Base-by-base conservation (phyloP, 2,888 invertebrate genomes). In the Euproctis similis region DNA sequence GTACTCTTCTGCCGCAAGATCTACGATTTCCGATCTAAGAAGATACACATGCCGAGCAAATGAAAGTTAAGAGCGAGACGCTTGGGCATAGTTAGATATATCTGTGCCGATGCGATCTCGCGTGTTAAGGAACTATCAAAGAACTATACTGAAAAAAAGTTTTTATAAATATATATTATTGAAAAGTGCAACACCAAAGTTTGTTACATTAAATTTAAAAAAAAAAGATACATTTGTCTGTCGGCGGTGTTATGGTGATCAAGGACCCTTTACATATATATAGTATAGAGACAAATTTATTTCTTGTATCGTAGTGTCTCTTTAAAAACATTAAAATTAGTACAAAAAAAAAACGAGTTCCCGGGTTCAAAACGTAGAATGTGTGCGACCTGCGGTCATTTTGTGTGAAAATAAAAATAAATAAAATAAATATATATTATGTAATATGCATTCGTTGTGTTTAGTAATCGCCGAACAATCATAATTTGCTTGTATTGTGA, bases 1-100 rank as follows among this genome's bases (percentile, higher is more conserved):
- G 94, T 98, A 22, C 94, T 97, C 70, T 95, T 97, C 86, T 97
- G 97, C 77, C 91, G 96, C 26, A 92, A 94, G 54, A 66, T 97
- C 36, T 98, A 97, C 85, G 97, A 98, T 82, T 96, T 95, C 85
- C 89, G 96, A 52, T 92, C 94, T 56, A 96, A 95, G 67, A 87
- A 92, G 53, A 87, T 92, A 39, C 77, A 78, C 43, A 68, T 73
- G 8, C 78, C 77, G 25, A 77, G 72, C 64, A 82, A 84, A 57
- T 84, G 82, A 82, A 56, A 49, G 21, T 2, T 18, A 7, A 4
- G 4, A 27, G 20, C 17, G 17, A 12, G 9, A 10, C 20, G 26
- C 36, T 42, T 42, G 59, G 58, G 48, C 46, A 42, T 48, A 45
- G 44, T 46, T 50, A 31, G 32, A 41, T 36, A 49, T 38, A 46